Conservation (phyloP, 2,797 vertebrate species). For the Parotocinclus haroldoi region DNA sequence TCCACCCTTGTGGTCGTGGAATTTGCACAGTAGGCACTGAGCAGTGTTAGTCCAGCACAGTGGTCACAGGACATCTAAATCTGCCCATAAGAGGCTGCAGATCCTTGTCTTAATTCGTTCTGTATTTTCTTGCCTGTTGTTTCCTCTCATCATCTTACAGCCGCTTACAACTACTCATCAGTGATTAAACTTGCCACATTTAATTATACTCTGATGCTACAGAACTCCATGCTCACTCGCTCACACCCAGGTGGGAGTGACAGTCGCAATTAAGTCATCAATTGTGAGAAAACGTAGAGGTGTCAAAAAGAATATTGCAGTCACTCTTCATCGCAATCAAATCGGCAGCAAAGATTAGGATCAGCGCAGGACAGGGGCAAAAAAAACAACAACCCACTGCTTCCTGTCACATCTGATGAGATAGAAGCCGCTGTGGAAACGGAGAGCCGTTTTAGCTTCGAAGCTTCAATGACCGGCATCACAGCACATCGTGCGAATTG, state of each 20-base stretch:
- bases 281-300: neutral
- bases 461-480: constrained; percentile 2
- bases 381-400: constrained; percentile 1
- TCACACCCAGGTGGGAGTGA: constrained; percentile 43
- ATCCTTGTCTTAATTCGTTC: constrained; percentile 28
- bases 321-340: constrained; percentile 3
- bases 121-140: constrained; percentile 3
- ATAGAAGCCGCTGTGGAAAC: neutral
- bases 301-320: constrained; percentile 6
- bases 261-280: constrained; percentile 54
- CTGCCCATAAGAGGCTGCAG: constrained; percentile 48
- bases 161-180: constrained; percentile 50
- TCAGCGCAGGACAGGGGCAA: neutral
- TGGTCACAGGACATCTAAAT: constrained; percentile 50
- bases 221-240: constrained; percentile 38
- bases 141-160: constrained; percentile 27
- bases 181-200: constrained; percentile 65
- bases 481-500: constrained; percentile 4
- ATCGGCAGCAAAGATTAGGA: neutral
- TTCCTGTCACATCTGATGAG: neutral
- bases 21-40: constrained; percentile 40
- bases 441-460: neutral
- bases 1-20: constrained; percentile 24
- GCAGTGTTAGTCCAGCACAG: constrained; percentile 52
- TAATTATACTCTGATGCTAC: constrained; percentile 60